Conservation (phyloP, 2,113 vertebrate genomes). For the Varanus salvator region DNA sequence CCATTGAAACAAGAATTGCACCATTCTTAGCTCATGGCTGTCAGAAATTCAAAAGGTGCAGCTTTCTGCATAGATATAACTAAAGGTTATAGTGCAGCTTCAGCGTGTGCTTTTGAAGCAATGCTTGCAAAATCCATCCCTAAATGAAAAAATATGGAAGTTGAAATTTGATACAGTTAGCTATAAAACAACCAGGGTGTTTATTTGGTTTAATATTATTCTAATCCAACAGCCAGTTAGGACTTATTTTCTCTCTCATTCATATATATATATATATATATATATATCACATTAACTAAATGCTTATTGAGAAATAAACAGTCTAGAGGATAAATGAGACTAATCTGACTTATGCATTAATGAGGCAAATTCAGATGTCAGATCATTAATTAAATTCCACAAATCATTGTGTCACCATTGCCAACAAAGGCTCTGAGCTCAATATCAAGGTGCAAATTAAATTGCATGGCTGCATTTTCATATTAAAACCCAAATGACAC, state of each 20-base stretch:
- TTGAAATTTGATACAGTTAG: slow-evolving; percentile 51
- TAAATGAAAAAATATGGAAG: neutral
- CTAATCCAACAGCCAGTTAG: slow-evolving; percentile 63
- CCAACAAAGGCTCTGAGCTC: slow-evolving; percentile 61
- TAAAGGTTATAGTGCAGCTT: neutral
- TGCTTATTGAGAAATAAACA: slow-evolving; percentile 77
- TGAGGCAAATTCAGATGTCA: slow-evolving; percentile 76
- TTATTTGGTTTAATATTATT: slow-evolving; percentile 40
- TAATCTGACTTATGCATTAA: slow-evolving; percentile 76
- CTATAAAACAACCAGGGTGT: slow-evolving; percentile 38
- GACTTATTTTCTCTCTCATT: slow-evolving; percentile 57
- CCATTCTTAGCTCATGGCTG: neutral
- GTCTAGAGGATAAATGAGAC: slow-evolving; percentile 74
- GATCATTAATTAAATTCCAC: slow-evolving; percentile 77
- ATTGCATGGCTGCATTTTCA: slow-evolving; percentile 53
- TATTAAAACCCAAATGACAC: slow-evolving; percentile 2
- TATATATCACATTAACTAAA: slow-evolving; percentile 69
- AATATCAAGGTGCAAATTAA: slow-evolving; percentile 68
- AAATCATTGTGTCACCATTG: slow-evolving; percentile 72
- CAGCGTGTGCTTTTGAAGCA: neutral
- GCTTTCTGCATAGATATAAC: neutral
- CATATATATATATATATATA: neutral
- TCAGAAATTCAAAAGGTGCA: neutral
- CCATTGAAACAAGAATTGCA: neutral
- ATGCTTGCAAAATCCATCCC: neutral